Conservation (phyloP, 1,140 invertebrate species). For the Elymnias hypermnestra region DNA sequence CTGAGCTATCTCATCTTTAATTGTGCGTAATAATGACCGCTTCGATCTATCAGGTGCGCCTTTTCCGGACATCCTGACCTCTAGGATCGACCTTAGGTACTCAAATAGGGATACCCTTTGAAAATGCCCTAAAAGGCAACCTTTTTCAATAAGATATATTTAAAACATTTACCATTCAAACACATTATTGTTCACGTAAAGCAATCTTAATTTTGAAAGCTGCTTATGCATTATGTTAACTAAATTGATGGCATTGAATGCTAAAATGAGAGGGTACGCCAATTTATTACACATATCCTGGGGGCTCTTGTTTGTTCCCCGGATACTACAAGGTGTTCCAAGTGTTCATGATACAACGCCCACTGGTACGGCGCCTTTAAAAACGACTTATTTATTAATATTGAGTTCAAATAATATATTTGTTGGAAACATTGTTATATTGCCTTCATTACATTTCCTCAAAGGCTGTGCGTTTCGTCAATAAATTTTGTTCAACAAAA, state of each 20-base stretch:
- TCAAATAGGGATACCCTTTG: too few species aligned
- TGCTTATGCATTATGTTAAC: conserved; percentile 16
- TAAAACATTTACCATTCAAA: too few species aligned
- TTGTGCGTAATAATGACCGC: too few species aligned
- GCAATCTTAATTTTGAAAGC: too few species aligned
- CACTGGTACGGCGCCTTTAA: conserved; percentile 38
- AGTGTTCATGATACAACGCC: conserved; percentile 24
- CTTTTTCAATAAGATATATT: too few species aligned
- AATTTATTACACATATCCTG: conserved; percentile 58
- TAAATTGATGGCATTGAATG: conserved; percentile 42
- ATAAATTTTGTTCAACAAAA: not conserved
- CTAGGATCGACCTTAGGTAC: too few species aligned
- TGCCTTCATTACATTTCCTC: not conserved
- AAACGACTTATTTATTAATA: conserved; percentile 46
- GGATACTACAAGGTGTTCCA: conserved; percentile 37
- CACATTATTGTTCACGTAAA: too few species aligned
- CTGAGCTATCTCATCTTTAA: too few species aligned
- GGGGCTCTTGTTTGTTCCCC: conserved; percentile 47
- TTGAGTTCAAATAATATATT: conserved; percentile 21
- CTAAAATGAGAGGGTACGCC: conserved; percentile 38
- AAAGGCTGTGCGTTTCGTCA: not conserved
- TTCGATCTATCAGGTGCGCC: too few species aligned
- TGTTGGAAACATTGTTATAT: conserved; percentile 10
- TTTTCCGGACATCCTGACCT: too few species aligned
- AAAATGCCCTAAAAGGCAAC: too few species aligned